These are phyloP conservation scores for Carlito syrichta DNA, from an alignment of 2,113 vertebrate genomes.

Conservation along the genomic window DNA sequence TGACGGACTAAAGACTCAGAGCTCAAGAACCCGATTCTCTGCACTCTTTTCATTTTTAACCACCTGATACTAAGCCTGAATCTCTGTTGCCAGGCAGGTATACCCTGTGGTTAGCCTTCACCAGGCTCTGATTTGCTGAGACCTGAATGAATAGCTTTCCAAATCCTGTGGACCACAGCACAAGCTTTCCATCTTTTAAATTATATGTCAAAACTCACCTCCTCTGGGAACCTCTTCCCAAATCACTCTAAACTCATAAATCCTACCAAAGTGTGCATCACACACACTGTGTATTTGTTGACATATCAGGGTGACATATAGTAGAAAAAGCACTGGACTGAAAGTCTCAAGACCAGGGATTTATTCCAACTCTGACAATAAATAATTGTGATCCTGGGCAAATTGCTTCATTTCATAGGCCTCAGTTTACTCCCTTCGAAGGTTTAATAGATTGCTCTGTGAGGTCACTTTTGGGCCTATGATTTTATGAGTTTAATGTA, in stretches of 20 bases:
- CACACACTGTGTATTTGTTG: slow-evolving; percentile 29
- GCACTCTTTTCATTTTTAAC: neutral
- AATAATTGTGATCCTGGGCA: slow-evolving; percentile 9
- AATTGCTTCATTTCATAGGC: neutral
- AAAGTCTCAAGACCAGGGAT: neutral
- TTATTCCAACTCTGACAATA: slow-evolving; percentile 39
- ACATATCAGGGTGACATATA: slow-evolving; percentile 3
- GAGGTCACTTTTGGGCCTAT: neutral
- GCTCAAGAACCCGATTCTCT: neutral
- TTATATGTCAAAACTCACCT: slow-evolving; percentile 57
- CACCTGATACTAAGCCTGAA: neutral
- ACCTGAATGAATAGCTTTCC: slow-evolving; percentile 36
- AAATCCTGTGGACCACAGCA: slow-evolving; percentile 33
- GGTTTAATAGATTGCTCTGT: neutral
- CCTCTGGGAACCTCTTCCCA: slow-evolving; percentile 13
- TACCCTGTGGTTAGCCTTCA: neutral
- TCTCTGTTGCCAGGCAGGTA: neutral
- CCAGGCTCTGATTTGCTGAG: slow-evolving; percentile 15
- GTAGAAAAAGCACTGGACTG: neutral
- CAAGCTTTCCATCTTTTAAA: slow-evolving; percentile 63
- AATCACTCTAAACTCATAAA: slow-evolving; percentile 63
- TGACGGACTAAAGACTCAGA: neutral
- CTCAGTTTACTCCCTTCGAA: slow-evolving; percentile 24
- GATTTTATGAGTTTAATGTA: neutral
- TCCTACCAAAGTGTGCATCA: neutral